Base-by-base conservation (phyloP, 2,113 vertebrate genomes). In the Xiphophorus maculatus region DNA sequence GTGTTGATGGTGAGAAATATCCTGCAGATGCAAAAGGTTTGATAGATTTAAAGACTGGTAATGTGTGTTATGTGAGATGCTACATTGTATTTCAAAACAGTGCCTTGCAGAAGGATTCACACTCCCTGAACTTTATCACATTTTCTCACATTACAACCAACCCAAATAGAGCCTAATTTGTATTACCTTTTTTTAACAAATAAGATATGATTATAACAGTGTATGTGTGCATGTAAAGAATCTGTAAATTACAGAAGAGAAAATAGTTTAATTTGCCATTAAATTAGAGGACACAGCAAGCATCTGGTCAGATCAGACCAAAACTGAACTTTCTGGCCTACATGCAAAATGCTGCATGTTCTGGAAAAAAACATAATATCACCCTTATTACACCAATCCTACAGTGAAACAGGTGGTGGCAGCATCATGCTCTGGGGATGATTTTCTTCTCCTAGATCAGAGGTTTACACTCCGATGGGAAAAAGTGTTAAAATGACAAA, bases 31-130 rank as follows among this genome's bases (percentile, higher is more conserved):
- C 63, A 28, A 71, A 25, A 79, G 73, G 48, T 78, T 64, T 77
- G 73, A 84, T 69, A 86, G 72, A 74, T 87, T 81, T 67, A 28
- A 66, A 67, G 35, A 67, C 67, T 42, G 51, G 29, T 51, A 40
- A 66, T 32, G 29, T 19, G 32, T 14, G 69, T 17, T 27, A 48
- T 19, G 66, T 29, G 4, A 1, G 0, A 37, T 67, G 70, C 74
- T 61, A 54, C 25, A 63, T 44, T 22, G 35, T 30, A 67, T 29
- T 28, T 42, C 0, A 12, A 30, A 44, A 19, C 25, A 63, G 1
- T 58, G 51, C 19, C 25, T 58, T 58, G 25, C 51, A 19, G 22
- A 54, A 54, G 5, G 19, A 54, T 54, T 54, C 7, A n/a, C 25
- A 58, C 1, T 10, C 19, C 25, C 10, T 58, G 9, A 58, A 58